Conservation (phyloP, 2,888 invertebrate species). For the Microplitis manilae region DNA sequence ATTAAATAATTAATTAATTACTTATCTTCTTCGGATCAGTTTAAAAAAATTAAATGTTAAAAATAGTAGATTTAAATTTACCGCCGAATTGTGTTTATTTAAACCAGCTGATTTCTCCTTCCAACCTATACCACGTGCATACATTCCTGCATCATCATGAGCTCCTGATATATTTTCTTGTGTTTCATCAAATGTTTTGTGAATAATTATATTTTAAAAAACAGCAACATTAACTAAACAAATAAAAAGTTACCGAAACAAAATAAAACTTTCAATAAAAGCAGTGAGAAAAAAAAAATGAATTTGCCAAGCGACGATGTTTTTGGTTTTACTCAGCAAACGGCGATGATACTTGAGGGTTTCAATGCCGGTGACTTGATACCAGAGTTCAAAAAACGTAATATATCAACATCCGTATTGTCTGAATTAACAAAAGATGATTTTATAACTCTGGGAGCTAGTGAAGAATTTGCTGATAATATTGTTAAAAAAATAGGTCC, state of each 20-base stretch:
- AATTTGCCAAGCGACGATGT: constrained; percentile 39
- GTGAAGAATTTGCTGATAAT: constrained; percentile 41
- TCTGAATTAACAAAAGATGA: constrained; percentile 55
- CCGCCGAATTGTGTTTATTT: too few species aligned
- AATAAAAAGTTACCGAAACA: background rate
- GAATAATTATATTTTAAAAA: background rate
- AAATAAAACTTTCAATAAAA: too few species aligned
- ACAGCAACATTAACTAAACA: background rate
- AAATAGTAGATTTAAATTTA: too few species aligned
- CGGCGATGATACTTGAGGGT: constrained; percentile 54
- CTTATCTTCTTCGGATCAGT: too few species aligned
- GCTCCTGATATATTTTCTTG: background rate
- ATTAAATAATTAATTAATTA: too few species aligned
- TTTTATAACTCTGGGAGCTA: constrained; percentile 55
- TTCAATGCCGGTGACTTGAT: constrained; percentile 54
- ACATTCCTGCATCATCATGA: background rate
- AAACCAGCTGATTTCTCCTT: too few species aligned
- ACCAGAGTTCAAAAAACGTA: constrained; percentile 51
- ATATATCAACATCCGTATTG: constrained; percentile 56
- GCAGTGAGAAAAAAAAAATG: constrained; percentile 17
- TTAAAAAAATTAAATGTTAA: too few species aligned
- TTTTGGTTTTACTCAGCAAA: constrained; percentile 57
- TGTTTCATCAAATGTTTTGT: constrained; percentile 1
- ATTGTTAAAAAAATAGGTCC: constrained; percentile 44
- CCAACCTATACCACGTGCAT: background rate